These are phyloP conservation scores for Pardalotus punctatus DNA, from an alignment of 2,113 vertebrate genomes.

Conservation along the genomic window DNA sequence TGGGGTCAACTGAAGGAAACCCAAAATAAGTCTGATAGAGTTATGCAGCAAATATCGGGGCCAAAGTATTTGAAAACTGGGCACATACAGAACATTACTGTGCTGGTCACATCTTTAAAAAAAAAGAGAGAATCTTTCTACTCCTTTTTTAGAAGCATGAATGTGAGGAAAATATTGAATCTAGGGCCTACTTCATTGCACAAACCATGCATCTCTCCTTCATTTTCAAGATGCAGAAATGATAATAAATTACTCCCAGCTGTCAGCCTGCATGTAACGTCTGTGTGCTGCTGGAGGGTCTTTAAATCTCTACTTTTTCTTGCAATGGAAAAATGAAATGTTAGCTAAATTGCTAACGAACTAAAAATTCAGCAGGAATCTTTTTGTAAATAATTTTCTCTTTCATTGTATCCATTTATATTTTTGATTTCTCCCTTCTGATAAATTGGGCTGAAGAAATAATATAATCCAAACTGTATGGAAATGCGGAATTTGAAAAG, in stretches of 20 bases:
- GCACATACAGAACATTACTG: background rate
- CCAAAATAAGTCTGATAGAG: background rate
- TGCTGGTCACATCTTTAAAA: background rate
- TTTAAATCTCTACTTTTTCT: background rate
- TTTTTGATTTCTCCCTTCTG: conserved; percentile 27
- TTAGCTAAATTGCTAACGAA: background rate
- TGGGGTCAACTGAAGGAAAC: background rate
- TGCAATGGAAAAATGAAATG: background rate
- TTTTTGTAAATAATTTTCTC: conserved; percentile 41
- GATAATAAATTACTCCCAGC: background rate
- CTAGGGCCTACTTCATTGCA: background rate
- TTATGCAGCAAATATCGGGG: background rate
- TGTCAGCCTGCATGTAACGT: background rate
- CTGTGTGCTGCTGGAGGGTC: background rate
- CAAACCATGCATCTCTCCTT: background rate
- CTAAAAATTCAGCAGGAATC: background rate
- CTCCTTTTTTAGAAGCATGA: background rate
- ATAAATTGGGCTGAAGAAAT: conserved; percentile 34
- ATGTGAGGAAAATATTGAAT: background rate
- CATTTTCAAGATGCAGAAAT: background rate
- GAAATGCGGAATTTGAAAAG: background rate
- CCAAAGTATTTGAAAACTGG: background rate
- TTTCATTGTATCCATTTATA: conserved; percentile 47
- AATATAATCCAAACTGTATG: background rate
- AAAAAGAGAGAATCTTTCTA: background rate